Conservation (phyloP, 2,888 invertebrate species). For the Heteromyza rotundicornis region DNA sequence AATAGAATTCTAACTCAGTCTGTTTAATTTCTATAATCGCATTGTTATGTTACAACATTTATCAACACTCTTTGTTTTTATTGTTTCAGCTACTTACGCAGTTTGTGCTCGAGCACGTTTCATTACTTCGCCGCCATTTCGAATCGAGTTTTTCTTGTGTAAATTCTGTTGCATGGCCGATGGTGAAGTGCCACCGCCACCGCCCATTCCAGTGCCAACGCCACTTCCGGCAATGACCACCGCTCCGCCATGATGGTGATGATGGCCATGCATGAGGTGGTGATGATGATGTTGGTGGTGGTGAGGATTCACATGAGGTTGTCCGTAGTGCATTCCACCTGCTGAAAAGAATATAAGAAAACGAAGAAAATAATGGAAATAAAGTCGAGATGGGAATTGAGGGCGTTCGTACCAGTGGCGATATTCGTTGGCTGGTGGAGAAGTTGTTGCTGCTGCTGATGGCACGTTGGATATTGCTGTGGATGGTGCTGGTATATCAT, state of each 20-base stretch:
- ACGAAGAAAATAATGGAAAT: slow-evolving; percentile 3
- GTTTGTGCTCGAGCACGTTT: slow-evolving; percentile 73
- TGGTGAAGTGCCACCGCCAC: slow-evolving; percentile 40
- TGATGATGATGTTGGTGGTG: slow-evolving; percentile 48
- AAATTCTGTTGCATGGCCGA: slow-evolving; percentile 62
- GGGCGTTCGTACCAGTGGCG: slow-evolving; percentile 22
- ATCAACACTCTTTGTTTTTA: not conserved
- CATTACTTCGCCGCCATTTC: slow-evolving; percentile 70
- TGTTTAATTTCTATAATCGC: not conserved
- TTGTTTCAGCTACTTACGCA: too few relatives aligned
- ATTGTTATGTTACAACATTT: not conserved
- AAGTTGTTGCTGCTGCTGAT: slow-evolving; percentile 52
- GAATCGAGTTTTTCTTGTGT: slow-evolving; percentile 71
- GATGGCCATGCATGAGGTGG: slow-evolving; percentile 54
- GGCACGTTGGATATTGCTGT: slow-evolving; percentile 59
- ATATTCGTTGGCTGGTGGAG: slow-evolving; percentile 28
- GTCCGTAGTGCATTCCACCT: slow-evolving; percentile 41
- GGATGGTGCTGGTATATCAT: slow-evolving; percentile 52
- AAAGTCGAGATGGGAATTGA: too few relatives aligned
- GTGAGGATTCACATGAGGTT: slow-evolving; percentile 34
- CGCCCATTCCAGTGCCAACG: slow-evolving; percentile 55
- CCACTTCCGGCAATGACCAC: slow-evolving; percentile 60
- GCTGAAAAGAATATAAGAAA: slow-evolving; percentile 3
- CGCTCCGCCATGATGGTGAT: slow-evolving; percentile 59
- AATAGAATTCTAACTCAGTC: too few relatives aligned